Percentiles rank a stretch among this genome's conserved stretches.
Evolutionary conservation across 2,113 vertebrate genomes (phyloP).

Genomic region (Datnioides undecimradiatus): DNA sequence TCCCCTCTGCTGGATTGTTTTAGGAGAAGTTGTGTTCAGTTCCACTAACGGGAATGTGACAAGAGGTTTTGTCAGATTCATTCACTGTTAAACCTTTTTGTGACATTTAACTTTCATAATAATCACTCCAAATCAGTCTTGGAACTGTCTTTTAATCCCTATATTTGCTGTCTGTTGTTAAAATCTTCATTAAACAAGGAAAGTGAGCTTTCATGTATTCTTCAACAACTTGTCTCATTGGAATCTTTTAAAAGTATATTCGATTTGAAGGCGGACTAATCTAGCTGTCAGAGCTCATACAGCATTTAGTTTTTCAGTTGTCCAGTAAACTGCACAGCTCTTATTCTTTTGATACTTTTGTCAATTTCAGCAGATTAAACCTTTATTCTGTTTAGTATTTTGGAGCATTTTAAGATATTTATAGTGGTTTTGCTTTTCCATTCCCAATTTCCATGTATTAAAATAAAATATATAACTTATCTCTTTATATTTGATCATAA

Average conservation of each 20-base stretch:
- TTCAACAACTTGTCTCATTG: background rate
- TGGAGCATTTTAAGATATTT: background rate
- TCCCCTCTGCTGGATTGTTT: conserved; percentile 2
- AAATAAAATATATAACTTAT: background rate
- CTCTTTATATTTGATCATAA: background rate
- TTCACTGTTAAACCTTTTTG: background rate
- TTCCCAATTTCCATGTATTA: background rate
- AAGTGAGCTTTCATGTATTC: background rate
- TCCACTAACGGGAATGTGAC: background rate
- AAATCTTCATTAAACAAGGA: background rate
- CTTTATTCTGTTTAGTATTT: background rate
- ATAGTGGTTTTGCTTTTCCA: background rate
- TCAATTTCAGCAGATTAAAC: background rate
- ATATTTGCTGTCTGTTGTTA: background rate
- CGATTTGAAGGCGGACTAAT: background rate
- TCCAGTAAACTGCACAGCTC: background rate
- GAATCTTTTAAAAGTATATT: background rate
- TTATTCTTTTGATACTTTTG: background rate
- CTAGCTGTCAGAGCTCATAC: background rate
- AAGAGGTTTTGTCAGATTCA: background rate
- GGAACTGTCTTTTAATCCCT: conserved; percentile 1
- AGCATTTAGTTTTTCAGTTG: background rate
- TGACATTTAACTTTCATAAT: background rate
- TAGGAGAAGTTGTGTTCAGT: conserved; percentile 1
- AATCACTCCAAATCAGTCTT: background rate